Conservation (phyloP, 2,113 vertebrate genomes). For the Reinhardtius hippoglossoides region DNA sequence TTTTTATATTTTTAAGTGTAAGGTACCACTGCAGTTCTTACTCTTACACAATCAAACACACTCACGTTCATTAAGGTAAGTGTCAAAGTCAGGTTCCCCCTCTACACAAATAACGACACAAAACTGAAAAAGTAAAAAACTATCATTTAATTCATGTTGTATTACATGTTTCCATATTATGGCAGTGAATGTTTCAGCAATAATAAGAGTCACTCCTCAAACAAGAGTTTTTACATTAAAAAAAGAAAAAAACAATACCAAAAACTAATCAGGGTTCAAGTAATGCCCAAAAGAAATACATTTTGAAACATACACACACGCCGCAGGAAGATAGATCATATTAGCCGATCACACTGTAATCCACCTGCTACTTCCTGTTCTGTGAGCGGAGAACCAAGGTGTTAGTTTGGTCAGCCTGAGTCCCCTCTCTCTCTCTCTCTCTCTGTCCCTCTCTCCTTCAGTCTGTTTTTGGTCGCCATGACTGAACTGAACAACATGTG, state of each 20-base stretch:
- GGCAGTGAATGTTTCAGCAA: slow-evolving; percentile 92
- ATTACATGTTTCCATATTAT: slow-evolving; percentile 92
- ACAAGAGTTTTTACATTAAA: slow-evolving; percentile 84
- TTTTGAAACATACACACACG: slow-evolving; percentile 59
- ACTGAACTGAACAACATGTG: slow-evolving; percentile 82
- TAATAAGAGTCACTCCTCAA: slow-evolving; percentile 86
- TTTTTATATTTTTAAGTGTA: too few relatives aligned
- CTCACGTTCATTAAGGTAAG: too few relatives aligned
- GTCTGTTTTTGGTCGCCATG: slow-evolving; percentile 82
- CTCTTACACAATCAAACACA: too few relatives aligned
- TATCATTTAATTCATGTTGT: slow-evolving; percentile 97
- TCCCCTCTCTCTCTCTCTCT: neutral
- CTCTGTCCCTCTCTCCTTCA: slow-evolving; percentile 35
- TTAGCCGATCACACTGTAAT: slow-evolving; percentile 51
- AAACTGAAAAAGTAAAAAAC: slow-evolving; percentile 95
- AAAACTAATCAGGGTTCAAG: slow-evolving; percentile 85
- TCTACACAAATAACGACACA: slow-evolving; percentile 64
- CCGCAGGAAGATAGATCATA: slow-evolving; percentile 54
- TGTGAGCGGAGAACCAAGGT: slow-evolving; percentile 47
- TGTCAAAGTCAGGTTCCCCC: neutral
- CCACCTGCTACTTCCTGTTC: slow-evolving; percentile 63
- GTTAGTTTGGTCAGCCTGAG: slow-evolving; percentile 57
- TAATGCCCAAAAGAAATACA: slow-evolving; percentile 82
- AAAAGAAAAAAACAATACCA: slow-evolving; percentile 65
- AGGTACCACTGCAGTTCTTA: too few relatives aligned